phyloP scores from a whole-genome alignment of 2,888 invertebrate genomes.

The Ferrisia virgata region DNA sequence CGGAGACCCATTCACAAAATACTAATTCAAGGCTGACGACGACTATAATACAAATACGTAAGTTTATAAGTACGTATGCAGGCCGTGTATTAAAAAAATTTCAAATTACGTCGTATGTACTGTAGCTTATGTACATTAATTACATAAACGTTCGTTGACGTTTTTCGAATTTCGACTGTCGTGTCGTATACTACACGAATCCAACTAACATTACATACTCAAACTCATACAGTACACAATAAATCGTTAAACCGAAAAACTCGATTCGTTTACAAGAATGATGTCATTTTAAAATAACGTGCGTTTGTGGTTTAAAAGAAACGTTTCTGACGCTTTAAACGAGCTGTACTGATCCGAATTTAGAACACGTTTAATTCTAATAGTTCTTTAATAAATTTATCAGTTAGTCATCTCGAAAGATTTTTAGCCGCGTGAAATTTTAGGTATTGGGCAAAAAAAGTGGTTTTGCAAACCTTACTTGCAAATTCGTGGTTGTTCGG shows the following conservation, averaged over 20 bases:
- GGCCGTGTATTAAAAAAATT: neutral
- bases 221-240: neutral
- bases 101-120: neutral
- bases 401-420: no score
- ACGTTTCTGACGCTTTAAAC: neutral
- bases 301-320: neutral
- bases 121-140: neutral
- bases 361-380: neutral
- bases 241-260: neutral
- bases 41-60: no score
- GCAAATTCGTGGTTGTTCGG: no score
- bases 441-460: no score
- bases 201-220: neutral
- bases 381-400: no score
- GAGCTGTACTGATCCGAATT: constrained; percentile 22
- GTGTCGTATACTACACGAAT: neutral
- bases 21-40: neutral
- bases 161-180: neutral
- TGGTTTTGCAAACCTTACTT: no score
- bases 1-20: neutral
- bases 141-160: neutral
- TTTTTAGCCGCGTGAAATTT: no score
- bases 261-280: neutral
- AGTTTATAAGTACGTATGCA: neutral
- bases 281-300: constrained; percentile 1